Base-by-base conservation (phyloP, 2,888 invertebrate species). In the Mesoligia furuncula region DNA sequence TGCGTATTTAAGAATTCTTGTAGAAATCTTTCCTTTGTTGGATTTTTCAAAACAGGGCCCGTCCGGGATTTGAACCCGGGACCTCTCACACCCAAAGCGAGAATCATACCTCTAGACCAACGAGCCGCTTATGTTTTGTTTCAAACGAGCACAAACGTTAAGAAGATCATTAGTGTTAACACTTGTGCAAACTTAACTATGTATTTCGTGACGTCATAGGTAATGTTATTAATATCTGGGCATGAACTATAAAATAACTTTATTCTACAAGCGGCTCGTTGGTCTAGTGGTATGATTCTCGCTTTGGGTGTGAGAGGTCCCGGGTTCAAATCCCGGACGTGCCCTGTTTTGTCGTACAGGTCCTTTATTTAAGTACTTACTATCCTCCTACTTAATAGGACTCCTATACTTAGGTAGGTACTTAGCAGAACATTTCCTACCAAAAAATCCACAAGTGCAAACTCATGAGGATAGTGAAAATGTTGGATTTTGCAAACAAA, bases 41-140 rank as follows among this genome's bases (percentile, higher is more conserved):
- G 8, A 8, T 39, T 39, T 36, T 39, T 62, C 27, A 84, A 85
- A 85, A 85, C 7, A 75, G 96, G 96, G 96, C 96, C 95, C 96
- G 96, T 96, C 96, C 96, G 96, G 96, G 96, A 96, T 96, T 96
- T 96, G 96, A 96, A 96, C 96, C 95, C 96, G 96, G 95, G 96
- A 95, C 96, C 96, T 95, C 96, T 95, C 96, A 94, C 96, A 96
- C 96, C 96, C 96, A 94, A 96, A 96, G 95, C 95, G 96, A 96
- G 94, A 96, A 96, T 96, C 96, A 96, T 96, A 96, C 95, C 96
- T 94, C 95, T 96, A 96, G 95, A 96, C 96, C 95, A 96, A 96
- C 95, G 95, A 96, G 95, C 95, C 95, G 27, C 17, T 68, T 67
- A 31, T 42, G 2, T 70, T 0, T 2, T 24, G 7, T 13, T 1